A percentile compares a stretch with the other conserved stretches of the same genome.
Conservation (phyloP, 2,113 vertebrate genomes). For the Cryptoleucopteryx plumbea region DNA sequence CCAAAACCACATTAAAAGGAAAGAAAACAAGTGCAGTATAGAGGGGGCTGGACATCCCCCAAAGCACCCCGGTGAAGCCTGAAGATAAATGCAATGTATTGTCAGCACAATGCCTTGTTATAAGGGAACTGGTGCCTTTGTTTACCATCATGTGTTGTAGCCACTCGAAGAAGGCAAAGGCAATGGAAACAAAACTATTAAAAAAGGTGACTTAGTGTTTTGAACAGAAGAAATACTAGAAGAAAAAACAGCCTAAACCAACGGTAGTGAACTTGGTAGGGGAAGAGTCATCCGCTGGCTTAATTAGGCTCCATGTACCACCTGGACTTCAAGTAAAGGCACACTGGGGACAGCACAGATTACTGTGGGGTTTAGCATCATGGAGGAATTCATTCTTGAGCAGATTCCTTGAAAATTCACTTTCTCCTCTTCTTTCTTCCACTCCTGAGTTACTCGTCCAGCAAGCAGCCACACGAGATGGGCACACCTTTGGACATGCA, state of each 20-base stretch:
- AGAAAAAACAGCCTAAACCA: not conserved
- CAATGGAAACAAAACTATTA: not conserved
- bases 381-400: not conserved
- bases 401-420: not conserved
- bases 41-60: not conserved
- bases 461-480: not conserved
- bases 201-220: not conserved
- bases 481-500: not conserved
- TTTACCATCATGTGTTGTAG: not conserved
- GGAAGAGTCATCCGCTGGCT: not conserved
- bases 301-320: not conserved
- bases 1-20: not conserved
- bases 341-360: not conserved
- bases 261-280: not conserved
- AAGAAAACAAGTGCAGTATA: rapidly evolving
- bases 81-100: not conserved
- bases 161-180: not conserved
- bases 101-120: not conserved
- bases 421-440: not conserved
- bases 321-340: not conserved
- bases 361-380: not conserved
- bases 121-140: not conserved
- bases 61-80: not conserved
- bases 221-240: not conserved
- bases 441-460: not conserved